Conservation (phyloP, 2,888 invertebrate species). For the Omphaloscelis lunosa region DNA sequence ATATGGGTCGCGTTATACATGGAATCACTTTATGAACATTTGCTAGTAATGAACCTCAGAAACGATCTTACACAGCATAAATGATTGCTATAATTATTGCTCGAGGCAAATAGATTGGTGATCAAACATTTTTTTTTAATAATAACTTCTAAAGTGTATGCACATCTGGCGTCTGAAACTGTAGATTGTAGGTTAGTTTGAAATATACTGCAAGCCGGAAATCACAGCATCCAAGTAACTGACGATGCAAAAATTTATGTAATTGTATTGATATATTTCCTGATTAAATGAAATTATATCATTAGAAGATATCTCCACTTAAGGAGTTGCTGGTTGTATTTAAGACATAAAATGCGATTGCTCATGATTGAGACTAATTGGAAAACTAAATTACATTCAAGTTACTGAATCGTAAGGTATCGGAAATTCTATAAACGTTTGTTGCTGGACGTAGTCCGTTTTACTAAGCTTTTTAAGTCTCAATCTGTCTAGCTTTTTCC, state of each 20-base stretch:
- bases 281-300: not conserved
- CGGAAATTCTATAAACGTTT: too few relatives aligned
- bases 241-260: not conserved
- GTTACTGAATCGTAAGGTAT: too few relatives aligned
- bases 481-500: too few relatives aligned
- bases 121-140: not conserved
- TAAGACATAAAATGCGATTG: too few relatives aligned
- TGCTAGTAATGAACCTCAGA: not conserved
- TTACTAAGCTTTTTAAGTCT: too few relatives aligned
- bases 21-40: too few relatives aligned
- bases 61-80: not conserved
- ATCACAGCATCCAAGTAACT: not conserved
- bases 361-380: too few relatives aligned
- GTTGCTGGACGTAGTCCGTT: too few relatives aligned
- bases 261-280: not conserved
- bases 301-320: too few relatives aligned
- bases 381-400: too few relatives aligned
- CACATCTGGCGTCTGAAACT: not conserved
- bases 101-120: not conserved
- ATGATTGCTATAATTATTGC: not conserved
- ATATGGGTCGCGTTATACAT: too few relatives aligned
- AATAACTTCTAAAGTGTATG: not conserved
- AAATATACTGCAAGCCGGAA: not conserved
- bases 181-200: not conserved
- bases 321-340: too few relatives aligned